Evolutionary conservation across 1,140 invertebrate species (phyloP).

Genomic region (Megathymus violae): DNA sequence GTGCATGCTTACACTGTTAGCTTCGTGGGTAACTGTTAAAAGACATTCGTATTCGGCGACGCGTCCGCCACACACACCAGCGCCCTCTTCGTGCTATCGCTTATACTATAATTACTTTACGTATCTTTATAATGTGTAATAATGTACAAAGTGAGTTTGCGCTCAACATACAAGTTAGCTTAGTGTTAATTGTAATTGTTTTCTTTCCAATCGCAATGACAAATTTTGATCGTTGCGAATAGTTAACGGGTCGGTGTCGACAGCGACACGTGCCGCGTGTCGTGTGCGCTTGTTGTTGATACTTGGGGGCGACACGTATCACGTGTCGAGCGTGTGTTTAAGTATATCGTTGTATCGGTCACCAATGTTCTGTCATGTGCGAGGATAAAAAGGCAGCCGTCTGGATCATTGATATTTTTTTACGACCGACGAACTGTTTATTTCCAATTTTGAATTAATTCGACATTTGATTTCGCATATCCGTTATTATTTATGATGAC

Average conservation of each 20-base stretch:
- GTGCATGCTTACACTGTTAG: constrained; percentile 4
- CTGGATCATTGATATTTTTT: not conserved
- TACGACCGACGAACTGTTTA: not conserved
- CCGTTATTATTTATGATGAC: too few species aligned
- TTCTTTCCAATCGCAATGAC: constrained; percentile 66
- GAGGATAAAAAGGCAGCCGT: constrained; percentile 18
- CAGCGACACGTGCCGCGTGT: constrained; percentile 6
- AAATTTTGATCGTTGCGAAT: constrained; percentile 49
- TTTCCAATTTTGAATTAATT: not conserved
- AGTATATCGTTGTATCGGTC: not conserved
- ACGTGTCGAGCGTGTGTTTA: too few species aligned
- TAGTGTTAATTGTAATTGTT: constrained; percentile 67
- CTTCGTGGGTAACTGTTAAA: constrained; percentile 46
- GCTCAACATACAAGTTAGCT: constrained; percentile 78
- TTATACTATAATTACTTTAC: constrained; percentile 64
- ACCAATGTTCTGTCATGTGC: not conserved
- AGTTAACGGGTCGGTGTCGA: constrained; percentile 13
- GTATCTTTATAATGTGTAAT: constrained; percentile 72
- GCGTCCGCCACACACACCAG: constrained; percentile 36
- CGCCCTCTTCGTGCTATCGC: constrained; percentile 64
- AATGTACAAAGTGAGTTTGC: constrained; percentile 80
- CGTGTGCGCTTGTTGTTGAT: constrained; percentile 10
- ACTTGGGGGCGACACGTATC: not conserved
- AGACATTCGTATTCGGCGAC: constrained; percentile 47
- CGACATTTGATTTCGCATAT: not conserved